Evolutionary conservation across 2,888 invertebrate genomes (phyloP), one percentile per base, ranked within the genome.

Genomic region (Hirudinaria manillensis): DNA sequence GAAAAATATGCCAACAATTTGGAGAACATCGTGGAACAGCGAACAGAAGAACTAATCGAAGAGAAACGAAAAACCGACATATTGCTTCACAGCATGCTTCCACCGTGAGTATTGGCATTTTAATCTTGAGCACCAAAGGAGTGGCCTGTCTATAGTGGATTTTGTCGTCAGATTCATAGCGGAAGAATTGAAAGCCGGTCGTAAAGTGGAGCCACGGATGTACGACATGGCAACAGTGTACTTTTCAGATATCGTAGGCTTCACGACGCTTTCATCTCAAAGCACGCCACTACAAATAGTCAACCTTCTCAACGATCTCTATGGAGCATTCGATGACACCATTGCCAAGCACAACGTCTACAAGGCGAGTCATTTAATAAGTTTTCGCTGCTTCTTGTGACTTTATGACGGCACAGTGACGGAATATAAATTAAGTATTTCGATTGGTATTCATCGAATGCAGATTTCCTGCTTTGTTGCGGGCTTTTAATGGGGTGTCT

Each of bases 181-280:
- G 2, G 76, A 76, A 32, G 70, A 76, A 68, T 36, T 76, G 38
- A 76, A 76, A 51, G 70, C 67, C 21, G 76, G 76, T 2, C 66
- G 72, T 16, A 74, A 38, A 51, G 76, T 76, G 0, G 61, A 74
- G 36, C 76, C 76, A 27, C 61, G 74, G 70, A 51, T 76, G 1
- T 84, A 79, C 78, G 81, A 82, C 16, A 80, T 80, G 21, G 82
- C 81, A 7, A 81, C 82, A 0, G 81, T 83, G 19, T 83, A 81
- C 78, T 83, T 83, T 78, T 81, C 81, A 32, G 83, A 83, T 75
- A 82, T 83, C 66, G 82, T 83, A 7, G 81, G 81, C 4, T 83
- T 83, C 72, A 82, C 83, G 0, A 77, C 79, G 6, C 78, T 83
- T n/a, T 79, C 81, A 0, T 80, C 82, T 4, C 77, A 79, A 72